These are phyloP conservation scores for Drosophila prolongata DNA, from an alignment of 2,888 invertebrate genomes.

Conservation along the genomic window DNA sequence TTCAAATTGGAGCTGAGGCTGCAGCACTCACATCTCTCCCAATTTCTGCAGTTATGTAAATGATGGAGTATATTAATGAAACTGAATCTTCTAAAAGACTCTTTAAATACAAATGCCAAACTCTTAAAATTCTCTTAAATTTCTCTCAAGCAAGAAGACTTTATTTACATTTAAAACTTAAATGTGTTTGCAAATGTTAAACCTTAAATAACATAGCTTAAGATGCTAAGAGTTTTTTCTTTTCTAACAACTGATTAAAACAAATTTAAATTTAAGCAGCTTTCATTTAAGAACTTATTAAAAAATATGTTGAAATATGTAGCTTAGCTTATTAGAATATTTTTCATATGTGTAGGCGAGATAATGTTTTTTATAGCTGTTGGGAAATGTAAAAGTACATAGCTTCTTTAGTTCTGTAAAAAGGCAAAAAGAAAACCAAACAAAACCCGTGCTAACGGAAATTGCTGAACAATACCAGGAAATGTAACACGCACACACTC, in stretches of 20 bases:
- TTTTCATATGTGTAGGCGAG: background rate
- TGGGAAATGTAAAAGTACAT: background rate
- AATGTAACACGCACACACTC: conserved; percentile 53
- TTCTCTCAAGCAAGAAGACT: too few species aligned
- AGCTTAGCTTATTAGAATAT: background rate
- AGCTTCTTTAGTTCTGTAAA: conserved; percentile 1
- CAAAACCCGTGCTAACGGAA: conserved; percentile 59
- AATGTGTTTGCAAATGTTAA: too few species aligned
- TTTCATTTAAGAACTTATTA: too few species aligned
- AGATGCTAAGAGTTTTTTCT: too few species aligned
- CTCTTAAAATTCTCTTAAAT: too few species aligned
- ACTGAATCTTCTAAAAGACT: background rate
- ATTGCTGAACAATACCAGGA: conserved; percentile 74
- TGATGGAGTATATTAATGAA: background rate
- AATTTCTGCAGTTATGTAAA: conserved; percentile 49
- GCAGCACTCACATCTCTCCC: background rate
- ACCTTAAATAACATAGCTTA: too few species aligned
- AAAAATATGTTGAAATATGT: background rate
- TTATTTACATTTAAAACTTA: too few species aligned
- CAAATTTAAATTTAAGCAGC: too few species aligned
- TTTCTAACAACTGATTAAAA: too few species aligned
- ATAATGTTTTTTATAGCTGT: background rate
- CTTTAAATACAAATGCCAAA: background rate
- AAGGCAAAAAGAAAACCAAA: conserved; percentile 8
- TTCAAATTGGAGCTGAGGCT: conserved; percentile 11